Percentiles rank a stretch among this genome's conserved stretches.
Conservation (phyloP, 2,888 invertebrate species). For the Drosophila paranaensis region DNA sequence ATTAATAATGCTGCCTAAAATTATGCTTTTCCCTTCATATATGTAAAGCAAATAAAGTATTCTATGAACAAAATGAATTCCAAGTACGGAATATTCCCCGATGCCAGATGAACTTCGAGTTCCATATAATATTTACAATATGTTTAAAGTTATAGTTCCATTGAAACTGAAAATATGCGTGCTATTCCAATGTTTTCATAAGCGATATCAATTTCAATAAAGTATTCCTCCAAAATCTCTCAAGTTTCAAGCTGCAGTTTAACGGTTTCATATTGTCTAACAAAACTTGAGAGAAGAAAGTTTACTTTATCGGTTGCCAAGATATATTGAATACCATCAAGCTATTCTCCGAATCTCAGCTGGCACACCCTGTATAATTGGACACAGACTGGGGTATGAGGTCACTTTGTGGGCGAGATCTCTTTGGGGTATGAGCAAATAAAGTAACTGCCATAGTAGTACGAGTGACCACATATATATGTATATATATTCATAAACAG, state of each 20-base stretch:
- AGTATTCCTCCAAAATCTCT: not conserved
- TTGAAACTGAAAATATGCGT: not conserved
- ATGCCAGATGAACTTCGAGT: not conserved
- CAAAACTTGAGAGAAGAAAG: not conserved
- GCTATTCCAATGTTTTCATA: not conserved
- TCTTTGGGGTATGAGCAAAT: not conserved
- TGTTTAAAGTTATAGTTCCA: not conserved
- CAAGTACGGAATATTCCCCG: too few species aligned
- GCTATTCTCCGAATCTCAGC: not conserved
- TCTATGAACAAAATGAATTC: not conserved
- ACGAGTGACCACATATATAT: not conserved
- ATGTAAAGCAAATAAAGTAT: not conserved
- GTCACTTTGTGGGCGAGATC: constrained; percentile 6
- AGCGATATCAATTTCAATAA: not conserved
- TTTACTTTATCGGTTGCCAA: too few species aligned
- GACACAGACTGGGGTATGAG: not conserved
- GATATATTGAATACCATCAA: too few species aligned
- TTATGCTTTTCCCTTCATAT: constrained; percentile 27
- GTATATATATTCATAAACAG: not conserved
- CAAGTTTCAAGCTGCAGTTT: not conserved
- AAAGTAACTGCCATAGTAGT: not conserved
- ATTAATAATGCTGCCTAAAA: constrained; percentile 31
- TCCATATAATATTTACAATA: not conserved
- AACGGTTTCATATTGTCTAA: not conserved
- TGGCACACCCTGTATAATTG: constrained; percentile 9